Base-by-base conservation (phyloP, 2,888 invertebrate species). In the Fissipunctia ypsillon region DNA sequence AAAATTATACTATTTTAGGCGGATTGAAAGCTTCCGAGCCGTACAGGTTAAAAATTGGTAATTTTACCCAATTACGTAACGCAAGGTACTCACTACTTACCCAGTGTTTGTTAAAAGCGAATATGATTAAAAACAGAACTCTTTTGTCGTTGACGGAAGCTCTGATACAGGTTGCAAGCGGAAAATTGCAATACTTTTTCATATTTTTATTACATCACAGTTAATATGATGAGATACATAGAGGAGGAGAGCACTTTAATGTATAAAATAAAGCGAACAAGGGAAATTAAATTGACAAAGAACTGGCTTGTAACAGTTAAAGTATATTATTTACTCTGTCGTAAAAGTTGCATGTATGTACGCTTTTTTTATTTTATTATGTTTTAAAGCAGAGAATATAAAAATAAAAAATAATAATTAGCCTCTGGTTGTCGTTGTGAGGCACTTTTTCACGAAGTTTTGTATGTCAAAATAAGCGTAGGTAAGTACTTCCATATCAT, bases 231-330 rank as follows among this genome's bases (percentile, higher is more conserved):
- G 85, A 75, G 71, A 67, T 81, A 86, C 80, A 85, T 88, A 89
- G 88, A 88, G 78, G 78, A 84, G 79, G 80, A 84, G 64, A 73
- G 63, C 67, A 66, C 67, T 75, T 60, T 52, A 59, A 68, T 67
- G 56, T 65, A 74, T 38, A 52, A 74, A 75, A 60, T 65, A 73
- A 87, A 86, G 80, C 84, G 74, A 76, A 76, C 73, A 75, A 74
- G 69, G 70, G 63, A 87, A 83, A 86, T 90, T 88, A 91, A 91
- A 92, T 92, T 93, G 91, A 91, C 91, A 91, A 93, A 90, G 70
- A 69, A 73, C 71, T 76, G n/a, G 38, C 41, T 84, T 45, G 56
- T 80, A 67, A 67, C 38, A 69, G 54, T 38, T 35, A 54, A 73
- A 61, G 67, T 69, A 68, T 57, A 48, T 64, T 59, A 70, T 82